Base-by-base conservation (phyloP, 2,797 vertebrate species). In the Distichodus sexfasciatus region DNA sequence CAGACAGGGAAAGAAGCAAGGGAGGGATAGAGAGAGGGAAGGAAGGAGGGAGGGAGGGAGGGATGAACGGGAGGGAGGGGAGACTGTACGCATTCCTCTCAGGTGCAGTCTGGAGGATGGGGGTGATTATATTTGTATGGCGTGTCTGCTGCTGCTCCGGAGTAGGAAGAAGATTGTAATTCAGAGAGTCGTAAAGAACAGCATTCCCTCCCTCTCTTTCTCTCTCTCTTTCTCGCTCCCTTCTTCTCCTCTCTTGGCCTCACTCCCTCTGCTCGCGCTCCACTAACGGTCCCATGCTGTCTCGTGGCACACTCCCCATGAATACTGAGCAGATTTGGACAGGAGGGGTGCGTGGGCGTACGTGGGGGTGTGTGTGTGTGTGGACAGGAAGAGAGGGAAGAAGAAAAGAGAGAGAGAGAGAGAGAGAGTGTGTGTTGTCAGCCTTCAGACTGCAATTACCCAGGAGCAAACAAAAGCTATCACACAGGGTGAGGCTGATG, bases 161-260 rank as follows among this genome's bases (percentile, higher is more conserved):
- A 79, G 81, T 71, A 79, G 66, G 79, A 81, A 83, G 75, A 48
- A 78, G 81, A 82, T 84, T 84, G 81, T 83, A 85, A 87, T 89
- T 88, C 86, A 85, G 77, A 84, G 76, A 85, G 77, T 87, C 79
- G 87, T 88, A 86, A 89, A 81, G 85, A n/a, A n/a, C n/a, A n/a
- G n/a, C 17, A 19, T 23, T 7, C 29, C n/a, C 28, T 24, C 24
- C 21, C 4, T 50, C 24, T 68, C 73, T 69, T 47, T 40, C n/a
- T 65, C 55, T 70, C 74, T 61, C 54, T 59, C 61, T 47, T 6
- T 44, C 7, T 40, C 12, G 8, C 29, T 35, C 59, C 63, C 47
- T 14, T 14, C 3, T 2, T 55, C 33, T 51, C 19, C 61, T 60
- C 68, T 28, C 53, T 61, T n/a, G n/a, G n/a, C n/a, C n/a, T n/a